Percentiles rank a stretch among this genome's conserved stretches.
Evolutionary conservation across 2,797 vertebrate genomes (phyloP).

Genomic region (Falco cherrug): DNA sequence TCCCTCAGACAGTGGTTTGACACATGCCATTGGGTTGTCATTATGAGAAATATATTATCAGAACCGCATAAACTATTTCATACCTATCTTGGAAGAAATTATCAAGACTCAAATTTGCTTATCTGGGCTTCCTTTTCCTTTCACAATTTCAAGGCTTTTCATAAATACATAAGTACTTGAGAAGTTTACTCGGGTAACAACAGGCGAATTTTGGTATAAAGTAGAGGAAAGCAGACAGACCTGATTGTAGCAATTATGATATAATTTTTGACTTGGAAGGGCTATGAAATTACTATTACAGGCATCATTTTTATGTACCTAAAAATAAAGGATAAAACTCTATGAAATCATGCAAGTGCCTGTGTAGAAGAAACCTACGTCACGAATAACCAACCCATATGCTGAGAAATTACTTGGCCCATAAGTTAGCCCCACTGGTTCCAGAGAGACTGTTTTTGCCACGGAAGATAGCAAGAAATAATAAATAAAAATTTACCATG

Average conservation of each 20-base stretch:
- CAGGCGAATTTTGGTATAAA: background rate
- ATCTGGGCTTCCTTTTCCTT: background rate
- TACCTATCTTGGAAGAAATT: background rate
- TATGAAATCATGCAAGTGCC: background rate
- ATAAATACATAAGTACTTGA: background rate
- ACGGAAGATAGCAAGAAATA: background rate
- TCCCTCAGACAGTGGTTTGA: background rate
- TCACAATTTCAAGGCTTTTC: background rate
- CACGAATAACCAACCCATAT: background rate
- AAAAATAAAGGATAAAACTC: background rate
- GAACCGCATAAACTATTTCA: background rate
- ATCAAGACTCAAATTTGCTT: background rate
- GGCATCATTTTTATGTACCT: background rate
- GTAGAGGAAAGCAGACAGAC: background rate
- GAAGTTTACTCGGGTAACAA: background rate
- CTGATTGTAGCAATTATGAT: background rate
- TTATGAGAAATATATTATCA: background rate
- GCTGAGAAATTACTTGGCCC: background rate
- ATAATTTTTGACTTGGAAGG: background rate
- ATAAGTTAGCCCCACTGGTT: background rate
- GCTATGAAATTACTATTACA: background rate
- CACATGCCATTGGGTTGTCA: background rate
- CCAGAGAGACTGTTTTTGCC: background rate
- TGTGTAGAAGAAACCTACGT: background rate
- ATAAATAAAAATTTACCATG: background rate